Percentiles rank a stretch among this genome's conserved stretches.
These are phyloP conservation scores for Hylomyscus alleni DNA, from an alignment of 2,797 vertebrate genomes.

Conservation along the genomic window DNA sequence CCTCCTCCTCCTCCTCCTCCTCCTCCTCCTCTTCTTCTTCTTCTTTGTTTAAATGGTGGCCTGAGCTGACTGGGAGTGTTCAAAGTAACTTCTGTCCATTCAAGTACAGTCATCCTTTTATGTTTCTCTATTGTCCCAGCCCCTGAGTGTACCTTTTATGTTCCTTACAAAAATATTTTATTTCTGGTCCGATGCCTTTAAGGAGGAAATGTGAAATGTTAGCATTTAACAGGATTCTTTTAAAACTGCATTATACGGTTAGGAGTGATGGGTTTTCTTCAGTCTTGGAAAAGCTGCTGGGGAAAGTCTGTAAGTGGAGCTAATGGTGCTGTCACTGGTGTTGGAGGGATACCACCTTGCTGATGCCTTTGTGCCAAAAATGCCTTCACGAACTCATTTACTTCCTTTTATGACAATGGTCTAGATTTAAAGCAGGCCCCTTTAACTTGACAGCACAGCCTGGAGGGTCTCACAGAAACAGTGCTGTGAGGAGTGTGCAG, in stretches of 20 bases:
- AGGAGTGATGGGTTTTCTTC: constrained; percentile 58
- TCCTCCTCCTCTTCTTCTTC: no score
- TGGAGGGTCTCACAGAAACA: neutral
- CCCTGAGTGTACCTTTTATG: constrained; percentile 36
- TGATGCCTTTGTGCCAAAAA: constrained; percentile 50
- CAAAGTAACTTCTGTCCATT: constrained; percentile 52
- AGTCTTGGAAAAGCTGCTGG: constrained; percentile 59
- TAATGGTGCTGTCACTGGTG: constrained; percentile 34
- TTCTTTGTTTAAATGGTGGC: neutral
- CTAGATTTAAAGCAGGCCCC: constrained; percentile 57
- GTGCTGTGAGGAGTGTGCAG: neutral
- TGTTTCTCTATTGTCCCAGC: neutral
- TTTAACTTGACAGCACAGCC: neutral
- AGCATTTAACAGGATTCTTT: constrained; percentile 25
- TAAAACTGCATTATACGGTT: constrained; percentile 55
- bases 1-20: no score
- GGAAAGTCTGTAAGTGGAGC: constrained; percentile 48
- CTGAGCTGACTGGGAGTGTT: neutral
- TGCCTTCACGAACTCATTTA: constrained; percentile 60
- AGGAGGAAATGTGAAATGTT: constrained; percentile 62
- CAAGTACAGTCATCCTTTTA: neutral
- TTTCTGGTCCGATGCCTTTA: constrained; percentile 56
- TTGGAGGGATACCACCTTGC: constrained; percentile 63
- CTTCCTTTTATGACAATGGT: constrained; percentile 15
- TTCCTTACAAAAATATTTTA: constrained; percentile 70